phyloP scores from a whole-genome alignment of 1,140 invertebrate genomes.

The Hycleus cichorii region DNA sequence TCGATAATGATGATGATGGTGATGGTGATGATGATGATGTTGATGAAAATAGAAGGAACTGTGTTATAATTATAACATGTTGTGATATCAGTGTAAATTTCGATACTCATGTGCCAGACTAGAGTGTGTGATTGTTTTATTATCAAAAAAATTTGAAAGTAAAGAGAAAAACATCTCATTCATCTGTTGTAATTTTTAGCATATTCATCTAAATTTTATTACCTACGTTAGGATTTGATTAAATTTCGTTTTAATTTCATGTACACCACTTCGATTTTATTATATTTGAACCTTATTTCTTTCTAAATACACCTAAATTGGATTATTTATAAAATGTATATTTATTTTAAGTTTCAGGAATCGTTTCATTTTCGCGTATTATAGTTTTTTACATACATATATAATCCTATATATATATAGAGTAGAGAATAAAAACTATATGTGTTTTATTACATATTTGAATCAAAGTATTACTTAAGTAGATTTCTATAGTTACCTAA shows the following conservation, averaged over 20 bases:
- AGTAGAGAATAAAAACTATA: not conserved
- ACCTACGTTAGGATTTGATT: no score
- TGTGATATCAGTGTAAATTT: slow-evolving; percentile 36
- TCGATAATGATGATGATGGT: not conserved
- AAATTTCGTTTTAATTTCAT: no score
- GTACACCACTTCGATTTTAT: not conserved
- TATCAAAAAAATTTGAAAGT: not conserved
- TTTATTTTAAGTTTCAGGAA: not conserved
- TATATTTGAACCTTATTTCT: not conserved
- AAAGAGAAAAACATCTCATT: not conserved
- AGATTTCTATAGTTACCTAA: slow-evolving; percentile 17
- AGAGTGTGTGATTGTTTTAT: slow-evolving; percentile 20
- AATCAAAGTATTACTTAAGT: slow-evolving; percentile 22
- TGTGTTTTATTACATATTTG: slow-evolving; percentile 14
- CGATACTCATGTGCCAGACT: slow-evolving; percentile 39
- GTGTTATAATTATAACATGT: slow-evolving; percentile 20
- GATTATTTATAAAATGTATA: not conserved
- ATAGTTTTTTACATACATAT: no score
- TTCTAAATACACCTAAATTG: not conserved
- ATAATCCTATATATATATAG: slow-evolving; percentile 4
- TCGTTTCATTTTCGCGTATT: not conserved
- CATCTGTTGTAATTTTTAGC: not conserved
- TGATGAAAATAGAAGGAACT: not conserved
- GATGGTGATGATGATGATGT: not conserved
- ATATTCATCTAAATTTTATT: not conserved